These are phyloP conservation scores for Brotula barbata DNA, from an alignment of 2,797 vertebrate genomes.

Conservation along the genomic window DNA sequence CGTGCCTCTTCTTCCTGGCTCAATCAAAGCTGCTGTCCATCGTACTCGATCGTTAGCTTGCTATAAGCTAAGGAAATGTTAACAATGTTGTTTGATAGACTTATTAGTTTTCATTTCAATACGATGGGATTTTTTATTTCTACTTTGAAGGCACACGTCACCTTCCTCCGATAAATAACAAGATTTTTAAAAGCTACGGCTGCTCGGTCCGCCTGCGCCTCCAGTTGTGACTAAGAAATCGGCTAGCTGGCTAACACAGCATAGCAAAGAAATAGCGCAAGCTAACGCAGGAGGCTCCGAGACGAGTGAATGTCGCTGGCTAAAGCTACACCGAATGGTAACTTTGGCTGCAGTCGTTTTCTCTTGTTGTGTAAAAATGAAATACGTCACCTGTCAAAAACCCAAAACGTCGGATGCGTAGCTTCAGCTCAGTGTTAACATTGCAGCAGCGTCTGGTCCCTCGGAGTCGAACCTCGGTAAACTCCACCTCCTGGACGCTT, in stretches of 20 bases:
- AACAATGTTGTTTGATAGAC: neutral
- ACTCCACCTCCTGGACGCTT: slow-evolving; percentile 30
- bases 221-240: slow-evolving; percentile 9
- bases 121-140: no score
- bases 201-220: slow-evolving; percentile 13
- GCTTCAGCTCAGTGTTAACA: slow-evolving; percentile 64
- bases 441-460: slow-evolving; percentile 51
- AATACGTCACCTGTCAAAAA: slow-evolving; percentile 68
- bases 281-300: neutral
- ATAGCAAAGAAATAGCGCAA: neutral
- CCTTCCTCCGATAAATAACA: slow-evolving; percentile 4
- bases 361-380: neutral
- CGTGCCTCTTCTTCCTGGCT: slow-evolving; percentile 44
- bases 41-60: slow-evolving; percentile 19
- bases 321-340: slow-evolving; percentile 20
- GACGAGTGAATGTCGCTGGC: slow-evolving; percentile 3
- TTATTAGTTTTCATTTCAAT: neutral
- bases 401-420: slow-evolving; percentile 25
- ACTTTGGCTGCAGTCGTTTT: neutral
- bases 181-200: slow-evolving; percentile 27
- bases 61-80: neutral
- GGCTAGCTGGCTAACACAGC: slow-evolving; percentile 45
- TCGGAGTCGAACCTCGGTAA: slow-evolving; percentile 34
- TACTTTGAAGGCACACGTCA: slow-evolving; percentile 1
- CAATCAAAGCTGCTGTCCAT: slow-evolving; percentile 11